Evolutionary conservation across 2,797 vertebrate species (phyloP), one percentile per base, ranked within the genome.

Genomic region (Chloroceryle inda): DNA sequence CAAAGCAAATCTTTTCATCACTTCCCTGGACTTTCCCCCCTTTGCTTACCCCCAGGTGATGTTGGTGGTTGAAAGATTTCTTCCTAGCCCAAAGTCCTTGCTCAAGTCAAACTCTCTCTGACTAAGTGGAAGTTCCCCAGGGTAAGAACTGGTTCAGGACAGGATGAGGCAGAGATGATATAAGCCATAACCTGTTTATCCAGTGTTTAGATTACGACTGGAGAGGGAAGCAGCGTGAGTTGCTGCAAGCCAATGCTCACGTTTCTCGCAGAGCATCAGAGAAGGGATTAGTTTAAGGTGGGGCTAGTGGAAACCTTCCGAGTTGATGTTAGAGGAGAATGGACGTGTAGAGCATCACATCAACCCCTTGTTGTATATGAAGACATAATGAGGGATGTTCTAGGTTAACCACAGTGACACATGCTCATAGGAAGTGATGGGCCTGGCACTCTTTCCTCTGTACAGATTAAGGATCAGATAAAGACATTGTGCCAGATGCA

Each of bases 391-490:
- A 92, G 83, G 69, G 85, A 61, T 74, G 95, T 49, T 86, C 37
- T 5, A 76, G 45, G 76, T 90, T 73, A 85, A 84, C 79, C 89
- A 63, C 63, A 11, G 11, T 88, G 92, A 95, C 29, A 12, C 73
- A 20, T 37, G 49, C 88, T 94, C 73, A 33, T 84, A 86, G 96
- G 95, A 96, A 96, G 94, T 76, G 37, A 52, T 61, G 94, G 96
- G 91, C 89, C 92, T 96, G 95, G 92, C 79, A 69, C 76, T 58
- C 69, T 64, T 95, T 94, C 94, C 94, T 92, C 92, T 92, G 76
- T 61, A 17, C 37, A 85, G 94, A 96, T 94, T 78, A 91, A 96
- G 56, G 52, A 73, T 63, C 74, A 79, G 94, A 92, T 88, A 93
- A 94, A 87, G 77, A 92, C 27, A 2, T 73, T 69, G 89, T 96